phyloP scores from a whole-genome alignment of 2,797 vertebrate species.

The Paguma larvata region DNA sequence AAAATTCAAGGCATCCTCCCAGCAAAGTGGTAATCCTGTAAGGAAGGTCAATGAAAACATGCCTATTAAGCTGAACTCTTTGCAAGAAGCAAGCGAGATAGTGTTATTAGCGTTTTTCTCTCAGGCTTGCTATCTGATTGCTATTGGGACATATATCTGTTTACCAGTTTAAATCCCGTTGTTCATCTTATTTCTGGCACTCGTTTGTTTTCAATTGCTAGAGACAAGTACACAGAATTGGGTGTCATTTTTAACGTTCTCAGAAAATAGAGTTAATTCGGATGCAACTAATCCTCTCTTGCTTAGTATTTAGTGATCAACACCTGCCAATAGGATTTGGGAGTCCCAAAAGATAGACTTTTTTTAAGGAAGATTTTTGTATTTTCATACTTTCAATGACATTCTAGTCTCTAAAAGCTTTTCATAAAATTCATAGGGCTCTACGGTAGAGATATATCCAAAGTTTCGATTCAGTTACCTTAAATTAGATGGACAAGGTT shows the following conservation, averaged over 20 bases:
- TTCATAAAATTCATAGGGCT: constrained; percentile 77
- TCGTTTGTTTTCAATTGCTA: constrained; percentile 79
- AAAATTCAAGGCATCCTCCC: constrained; percentile 84
- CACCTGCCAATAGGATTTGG: constrained; percentile 78
- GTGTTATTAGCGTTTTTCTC: constrained; percentile 71
- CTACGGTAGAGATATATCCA: constrained; percentile 38
- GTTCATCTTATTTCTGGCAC: constrained; percentile 70
- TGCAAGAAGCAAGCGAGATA: constrained; percentile 66
- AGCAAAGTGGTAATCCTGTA: constrained; percentile 78
- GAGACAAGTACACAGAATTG: constrained; percentile 73
- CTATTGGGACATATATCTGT: constrained; percentile 77
- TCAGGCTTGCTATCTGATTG: constrained; percentile 78
- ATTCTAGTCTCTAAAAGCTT: constrained; percentile 54
- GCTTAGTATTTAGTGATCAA: constrained; percentile 80
- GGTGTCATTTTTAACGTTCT: constrained; percentile 71
- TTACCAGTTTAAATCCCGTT: constrained; percentile 78
- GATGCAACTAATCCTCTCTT: constrained; percentile 81
- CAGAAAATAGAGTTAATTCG: constrained; percentile 77
- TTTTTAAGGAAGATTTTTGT: constrained; percentile 83
- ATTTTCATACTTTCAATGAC: constrained; percentile 70
- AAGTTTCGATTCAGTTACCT: constrained; percentile 81
- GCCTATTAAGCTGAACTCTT: constrained; percentile 74
- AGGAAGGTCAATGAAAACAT: constrained; percentile 83
- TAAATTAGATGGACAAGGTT: constrained; percentile 73
- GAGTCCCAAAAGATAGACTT: constrained; percentile 70